Conservation (phyloP, 2,113 vertebrate species). For the Dipodomys ordii region DNA sequence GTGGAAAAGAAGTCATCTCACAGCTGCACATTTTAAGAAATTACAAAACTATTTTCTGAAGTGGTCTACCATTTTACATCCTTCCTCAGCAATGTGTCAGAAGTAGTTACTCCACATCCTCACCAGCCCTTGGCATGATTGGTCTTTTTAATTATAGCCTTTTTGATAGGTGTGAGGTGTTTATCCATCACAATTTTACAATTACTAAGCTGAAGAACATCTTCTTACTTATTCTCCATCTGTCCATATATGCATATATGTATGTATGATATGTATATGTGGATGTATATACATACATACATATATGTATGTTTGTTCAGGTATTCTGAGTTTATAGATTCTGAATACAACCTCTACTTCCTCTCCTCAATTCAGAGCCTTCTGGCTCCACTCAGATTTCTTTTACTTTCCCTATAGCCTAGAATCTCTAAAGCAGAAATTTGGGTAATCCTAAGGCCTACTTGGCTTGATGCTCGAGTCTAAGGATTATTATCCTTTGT, state of each 20-base stretch:
- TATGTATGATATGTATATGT: not conserved
- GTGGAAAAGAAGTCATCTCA: not conserved
- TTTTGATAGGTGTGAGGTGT: not conserved
- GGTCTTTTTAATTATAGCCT: not conserved
- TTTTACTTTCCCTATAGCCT: not conserved
- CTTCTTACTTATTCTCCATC: not conserved
- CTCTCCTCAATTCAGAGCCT: not conserved
- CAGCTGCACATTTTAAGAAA: constrained; percentile 17
- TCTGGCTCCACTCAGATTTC: not conserved
- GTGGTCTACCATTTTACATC: not conserved
- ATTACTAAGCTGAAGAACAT: not conserved
- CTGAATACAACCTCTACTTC: not conserved
- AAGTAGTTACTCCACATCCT: not conserved
- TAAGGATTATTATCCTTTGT: not conserved
- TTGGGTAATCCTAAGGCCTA: not conserved
- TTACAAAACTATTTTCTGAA: not conserved
- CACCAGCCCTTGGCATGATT: not conserved
- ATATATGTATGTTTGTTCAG: not conserved
- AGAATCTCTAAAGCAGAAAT: not conserved
- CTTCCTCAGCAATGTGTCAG: not conserved
- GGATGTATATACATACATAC: not conserved
- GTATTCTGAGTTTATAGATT: constrained; percentile 30
- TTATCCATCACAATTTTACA: not conserved
- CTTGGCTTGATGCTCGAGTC: not conserved
- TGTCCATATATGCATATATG: not conserved